Evolutionary conservation across 2,797 vertebrate genomes (phyloP).

Genomic region (Falco cherrug): DNA sequence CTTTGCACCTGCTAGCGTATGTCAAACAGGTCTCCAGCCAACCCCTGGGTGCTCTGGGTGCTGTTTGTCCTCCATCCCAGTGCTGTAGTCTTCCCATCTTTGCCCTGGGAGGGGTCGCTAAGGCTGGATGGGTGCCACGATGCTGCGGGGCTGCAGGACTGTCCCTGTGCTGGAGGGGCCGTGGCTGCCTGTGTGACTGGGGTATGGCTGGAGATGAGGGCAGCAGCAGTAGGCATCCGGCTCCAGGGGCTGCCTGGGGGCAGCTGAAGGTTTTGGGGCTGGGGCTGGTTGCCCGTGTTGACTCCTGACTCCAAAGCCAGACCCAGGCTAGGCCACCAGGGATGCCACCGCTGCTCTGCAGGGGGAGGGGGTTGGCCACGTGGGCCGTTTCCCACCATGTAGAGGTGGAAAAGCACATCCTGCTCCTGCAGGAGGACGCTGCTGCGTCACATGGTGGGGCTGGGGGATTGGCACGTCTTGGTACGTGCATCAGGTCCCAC

Average conservation of each 20-base stretch:
- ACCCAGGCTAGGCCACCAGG: not conserved
- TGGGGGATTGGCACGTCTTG: not conserved
- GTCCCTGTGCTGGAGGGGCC: not conserved
- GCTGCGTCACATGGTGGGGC: not conserved
- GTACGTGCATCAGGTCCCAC: not conserved
- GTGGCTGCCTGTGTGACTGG: not conserved
- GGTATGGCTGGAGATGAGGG: not conserved
- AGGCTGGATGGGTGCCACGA: not conserved
- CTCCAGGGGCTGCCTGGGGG: not conserved
- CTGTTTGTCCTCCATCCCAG: not conserved
- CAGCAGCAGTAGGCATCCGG: not conserved
- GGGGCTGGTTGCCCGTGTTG: not conserved
- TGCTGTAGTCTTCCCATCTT: rapidly evolving
- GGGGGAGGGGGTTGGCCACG: not conserved
- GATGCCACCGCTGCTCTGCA: not conserved
- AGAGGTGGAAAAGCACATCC: not conserved
- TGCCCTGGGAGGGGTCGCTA: not conserved
- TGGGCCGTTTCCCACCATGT: rapidly evolving
- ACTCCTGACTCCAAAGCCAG: not conserved
- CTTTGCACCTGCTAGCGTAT: not conserved
- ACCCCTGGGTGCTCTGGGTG: not conserved
- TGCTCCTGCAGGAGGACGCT: not conserved
- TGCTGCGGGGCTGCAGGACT: not conserved
- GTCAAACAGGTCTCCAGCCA: not conserved
- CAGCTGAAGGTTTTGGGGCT: not conserved